Evolutionary conservation across 53 echinoderm and acorn worm species (phyloP).

Genomic region (Mesocentrotus franciscanus): DNA sequence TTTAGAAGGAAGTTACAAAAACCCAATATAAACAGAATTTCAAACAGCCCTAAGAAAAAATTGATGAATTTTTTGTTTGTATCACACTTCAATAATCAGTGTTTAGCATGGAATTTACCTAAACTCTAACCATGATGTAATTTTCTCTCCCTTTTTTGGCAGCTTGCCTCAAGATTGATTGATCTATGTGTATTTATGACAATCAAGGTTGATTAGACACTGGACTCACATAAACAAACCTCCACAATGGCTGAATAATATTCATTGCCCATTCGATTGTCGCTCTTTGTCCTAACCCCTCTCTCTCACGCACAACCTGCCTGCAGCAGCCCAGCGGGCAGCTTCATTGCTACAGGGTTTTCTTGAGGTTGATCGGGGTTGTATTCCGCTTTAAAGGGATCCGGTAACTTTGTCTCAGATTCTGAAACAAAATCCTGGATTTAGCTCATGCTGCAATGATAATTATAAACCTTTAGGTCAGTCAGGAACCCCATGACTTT

Average conservation of each 20-base stretch:
- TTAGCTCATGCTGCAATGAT: too few relatives aligned
- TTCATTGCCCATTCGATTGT: neutral
- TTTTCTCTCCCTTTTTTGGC: neutral
- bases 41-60: too few relatives aligned
- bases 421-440: too few relatives aligned
- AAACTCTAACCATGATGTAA: neutral
- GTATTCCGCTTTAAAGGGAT: too few relatives aligned
- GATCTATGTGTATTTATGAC: neutral
- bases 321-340: neutral
- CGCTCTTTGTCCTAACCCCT: neutral
- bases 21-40: too few relatives aligned
- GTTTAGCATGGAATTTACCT: neutral
- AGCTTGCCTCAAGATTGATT: neutral
- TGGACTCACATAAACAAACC: conserved; percentile 38
- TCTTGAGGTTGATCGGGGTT: neutral
- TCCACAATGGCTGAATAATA: conserved; percentile 4
- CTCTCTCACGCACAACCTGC: neutral
- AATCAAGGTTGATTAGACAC: conserved; percentile 12
- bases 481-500: too few relatives aligned
- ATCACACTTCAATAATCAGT: neutral
- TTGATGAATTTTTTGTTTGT: neutral
- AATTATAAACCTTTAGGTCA: too few relatives aligned
- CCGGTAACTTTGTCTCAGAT: too few relatives aligned
- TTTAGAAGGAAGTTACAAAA: too few relatives aligned
- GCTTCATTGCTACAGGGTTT: neutral